These are phyloP conservation scores for Drosophila sp. DNA, from an alignment of 1,140 invertebrate species.

Conservation along the genomic window DNA sequence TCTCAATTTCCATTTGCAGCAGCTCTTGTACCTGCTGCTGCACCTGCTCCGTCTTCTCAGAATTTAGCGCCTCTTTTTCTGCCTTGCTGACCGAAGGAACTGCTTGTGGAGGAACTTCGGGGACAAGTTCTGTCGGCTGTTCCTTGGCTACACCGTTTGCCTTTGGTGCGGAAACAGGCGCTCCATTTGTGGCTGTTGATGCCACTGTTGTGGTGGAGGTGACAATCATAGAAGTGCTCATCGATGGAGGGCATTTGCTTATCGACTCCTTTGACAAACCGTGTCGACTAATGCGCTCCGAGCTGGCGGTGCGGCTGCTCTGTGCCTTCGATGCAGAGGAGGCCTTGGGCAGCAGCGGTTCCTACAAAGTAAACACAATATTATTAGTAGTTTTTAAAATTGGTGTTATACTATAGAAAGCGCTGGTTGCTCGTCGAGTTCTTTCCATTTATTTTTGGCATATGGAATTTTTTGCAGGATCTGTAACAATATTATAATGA, in stretches of 20 bases:
- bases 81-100: constrained; percentile 71
- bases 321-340: constrained; percentile 77
- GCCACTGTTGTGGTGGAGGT: constrained; percentile 52
- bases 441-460: too few species aligned
- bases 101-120: constrained; percentile 24
- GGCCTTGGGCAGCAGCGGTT: constrained; percentile 68
- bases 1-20: constrained; percentile 6
- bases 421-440: too few species aligned
- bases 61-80: constrained; percentile 83
- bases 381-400: too few species aligned
- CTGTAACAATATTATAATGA: too few species aligned
- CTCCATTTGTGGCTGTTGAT: constrained; percentile 35
- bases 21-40: constrained; percentile 41
- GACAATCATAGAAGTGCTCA: constrained; percentile 76
- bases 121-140: constrained; percentile 16
- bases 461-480: too few species aligned
- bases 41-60: constrained; percentile 81
- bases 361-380: constrained; percentile 32
- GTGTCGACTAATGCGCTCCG: constrained; percentile 74
- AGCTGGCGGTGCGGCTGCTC: constrained; percentile 73
- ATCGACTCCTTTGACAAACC: constrained; percentile 58
- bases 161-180: constrained; percentile 22
- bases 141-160: constrained; percentile 64
- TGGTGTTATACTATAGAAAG: not conserved
- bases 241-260: constrained; percentile 59